A percentile compares a stretch with the other conserved stretches of the same genome.
These are phyloP conservation scores for Mustela lutreola DNA, from an alignment of 2,113 vertebrate species.

Conservation along the genomic window DNA sequence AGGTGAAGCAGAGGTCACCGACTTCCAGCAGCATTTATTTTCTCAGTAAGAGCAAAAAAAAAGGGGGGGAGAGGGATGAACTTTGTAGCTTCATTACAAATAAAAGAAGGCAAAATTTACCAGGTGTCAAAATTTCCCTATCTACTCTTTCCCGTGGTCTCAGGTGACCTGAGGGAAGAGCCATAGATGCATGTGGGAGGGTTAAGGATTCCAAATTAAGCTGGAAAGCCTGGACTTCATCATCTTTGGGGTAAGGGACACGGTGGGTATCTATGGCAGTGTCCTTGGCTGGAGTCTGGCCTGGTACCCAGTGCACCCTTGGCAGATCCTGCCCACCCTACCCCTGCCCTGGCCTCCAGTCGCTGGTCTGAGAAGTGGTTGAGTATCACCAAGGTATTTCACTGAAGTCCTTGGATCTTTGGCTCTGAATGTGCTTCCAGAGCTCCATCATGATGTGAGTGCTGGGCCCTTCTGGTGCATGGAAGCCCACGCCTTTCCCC, in stretches of 20 bases:
- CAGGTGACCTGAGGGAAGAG: not conserved
- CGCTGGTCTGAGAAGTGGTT: not conserved
- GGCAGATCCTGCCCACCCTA: not conserved
- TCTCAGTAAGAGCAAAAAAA: not conserved
- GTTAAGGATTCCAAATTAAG: not conserved
- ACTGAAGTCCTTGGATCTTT: not conserved
- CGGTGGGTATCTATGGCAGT: not conserved
- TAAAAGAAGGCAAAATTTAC: not conserved
- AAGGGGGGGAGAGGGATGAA: not conserved
- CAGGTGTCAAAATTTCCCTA: not conserved
- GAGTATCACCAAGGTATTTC: not conserved
- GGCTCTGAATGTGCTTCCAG: not conserved
- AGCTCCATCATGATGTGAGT: rapidly evolving
- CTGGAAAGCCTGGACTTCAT: not conserved
- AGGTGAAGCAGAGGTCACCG: constrained; percentile 39
- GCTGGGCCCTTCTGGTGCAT: rapidly evolving
- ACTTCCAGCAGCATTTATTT: not conserved
- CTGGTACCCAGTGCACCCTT: not conserved
- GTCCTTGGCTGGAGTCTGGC: not conserved
- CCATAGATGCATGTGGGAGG: not conserved
- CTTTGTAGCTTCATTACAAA: not conserved
- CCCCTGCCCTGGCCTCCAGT: not conserved
- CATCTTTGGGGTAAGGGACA: not conserved
- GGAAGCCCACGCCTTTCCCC: not conserved
- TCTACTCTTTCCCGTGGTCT: not conserved